A percentile compares a stretch with the other conserved stretches of the same genome.
These are phyloP conservation scores for Dryococelus australis DNA, from an alignment of 2,888 invertebrate species.

Conservation along the genomic window DNA sequence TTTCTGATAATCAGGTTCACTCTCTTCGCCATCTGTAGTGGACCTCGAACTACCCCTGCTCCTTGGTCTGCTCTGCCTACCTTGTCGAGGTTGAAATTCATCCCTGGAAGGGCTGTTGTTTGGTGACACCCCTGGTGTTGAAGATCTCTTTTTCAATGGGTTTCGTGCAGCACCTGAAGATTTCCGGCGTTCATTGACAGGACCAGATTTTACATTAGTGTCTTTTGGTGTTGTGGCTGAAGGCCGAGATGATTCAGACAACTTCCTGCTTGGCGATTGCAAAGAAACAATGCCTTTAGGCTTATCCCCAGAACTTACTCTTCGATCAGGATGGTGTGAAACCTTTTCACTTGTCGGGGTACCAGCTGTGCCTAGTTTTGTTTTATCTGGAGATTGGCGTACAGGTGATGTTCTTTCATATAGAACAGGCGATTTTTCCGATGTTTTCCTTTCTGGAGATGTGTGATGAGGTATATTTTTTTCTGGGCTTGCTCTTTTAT, in stretches of 20 bases:
- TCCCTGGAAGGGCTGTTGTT: constrained; percentile 62
- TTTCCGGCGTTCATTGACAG: constrained; percentile 45
- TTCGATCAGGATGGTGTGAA: constrained; percentile 33
- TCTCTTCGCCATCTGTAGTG: constrained; percentile 36
- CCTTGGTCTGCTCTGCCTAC: constrained; percentile 45
- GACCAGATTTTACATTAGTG: constrained; percentile 30
- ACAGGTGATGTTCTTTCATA: constrained; percentile 6
- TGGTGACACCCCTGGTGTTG: constrained; percentile 60
- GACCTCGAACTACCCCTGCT: constrained; percentile 42
- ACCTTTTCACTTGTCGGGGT: background rate
- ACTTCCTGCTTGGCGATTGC: constrained; percentile 37
- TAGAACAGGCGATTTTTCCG: background rate
- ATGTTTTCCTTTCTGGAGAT: constrained; percentile 18
- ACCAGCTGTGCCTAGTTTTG: background rate
- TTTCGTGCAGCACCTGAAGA: constrained; percentile 43
- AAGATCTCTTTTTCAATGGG: constrained; percentile 50
- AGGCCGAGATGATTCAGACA: constrained; percentile 36
- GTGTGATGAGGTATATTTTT: constrained; percentile 33
- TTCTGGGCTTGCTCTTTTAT: constrained; percentile 44
- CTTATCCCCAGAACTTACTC: constrained; percentile 41
- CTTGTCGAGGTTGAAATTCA: constrained; percentile 31
- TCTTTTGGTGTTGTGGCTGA: constrained; percentile 28
- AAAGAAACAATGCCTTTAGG: constrained; percentile 30
- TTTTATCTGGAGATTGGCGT: constrained; percentile 22
- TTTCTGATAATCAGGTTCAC: constrained; percentile 31